These are phyloP conservation scores for Cynocephalus volans DNA, from an alignment of 2,113 vertebrate species.

Conservation along the genomic window DNA sequence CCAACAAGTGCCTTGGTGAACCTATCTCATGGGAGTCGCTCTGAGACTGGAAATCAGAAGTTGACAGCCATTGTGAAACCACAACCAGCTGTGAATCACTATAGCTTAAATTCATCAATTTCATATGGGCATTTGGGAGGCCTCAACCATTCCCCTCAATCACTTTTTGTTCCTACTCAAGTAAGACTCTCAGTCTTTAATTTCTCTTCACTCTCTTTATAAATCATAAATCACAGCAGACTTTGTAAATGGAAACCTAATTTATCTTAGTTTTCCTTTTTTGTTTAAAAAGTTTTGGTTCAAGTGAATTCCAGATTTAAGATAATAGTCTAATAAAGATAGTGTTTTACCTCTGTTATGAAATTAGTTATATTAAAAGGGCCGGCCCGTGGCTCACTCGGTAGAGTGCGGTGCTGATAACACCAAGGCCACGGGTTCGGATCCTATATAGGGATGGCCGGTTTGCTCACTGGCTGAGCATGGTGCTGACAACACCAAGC, in stretches of 20 bases:
- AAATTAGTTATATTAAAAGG: not conserved
- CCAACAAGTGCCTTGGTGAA: constrained; percentile 98
- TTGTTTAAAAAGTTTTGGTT: constrained; percentile 44
- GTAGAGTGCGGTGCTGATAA: too few relatives aligned
- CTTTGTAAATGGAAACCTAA: constrained; percentile 11
- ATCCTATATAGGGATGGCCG: too few relatives aligned
- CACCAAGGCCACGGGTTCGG: too few relatives aligned
- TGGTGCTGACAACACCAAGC: too few relatives aligned
- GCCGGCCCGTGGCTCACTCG: too few relatives aligned
- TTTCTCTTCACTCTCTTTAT: constrained; percentile 54
- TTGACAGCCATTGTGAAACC: constrained; percentile 97
- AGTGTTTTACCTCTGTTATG: not conserved
- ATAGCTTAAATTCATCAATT: constrained; percentile 83
- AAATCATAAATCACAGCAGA: not conserved
- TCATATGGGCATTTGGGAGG: constrained; percentile 89
- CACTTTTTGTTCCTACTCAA: constrained; percentile 95
- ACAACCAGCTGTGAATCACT: constrained; percentile 91
- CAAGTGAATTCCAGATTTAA: constrained; percentile 36
- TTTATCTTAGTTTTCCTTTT: constrained; percentile 32
- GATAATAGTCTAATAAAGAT: not conserved
- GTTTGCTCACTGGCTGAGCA: too few relatives aligned
- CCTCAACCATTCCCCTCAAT: constrained; percentile 96
- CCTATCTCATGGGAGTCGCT: constrained; percentile 94
- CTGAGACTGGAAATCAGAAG: constrained; percentile 94
- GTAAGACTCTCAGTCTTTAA: constrained; percentile 85